Evolutionary conservation across 2,797 vertebrate genomes (phyloP).

Genomic region (Ctenopoma kingsleyae): DNA sequence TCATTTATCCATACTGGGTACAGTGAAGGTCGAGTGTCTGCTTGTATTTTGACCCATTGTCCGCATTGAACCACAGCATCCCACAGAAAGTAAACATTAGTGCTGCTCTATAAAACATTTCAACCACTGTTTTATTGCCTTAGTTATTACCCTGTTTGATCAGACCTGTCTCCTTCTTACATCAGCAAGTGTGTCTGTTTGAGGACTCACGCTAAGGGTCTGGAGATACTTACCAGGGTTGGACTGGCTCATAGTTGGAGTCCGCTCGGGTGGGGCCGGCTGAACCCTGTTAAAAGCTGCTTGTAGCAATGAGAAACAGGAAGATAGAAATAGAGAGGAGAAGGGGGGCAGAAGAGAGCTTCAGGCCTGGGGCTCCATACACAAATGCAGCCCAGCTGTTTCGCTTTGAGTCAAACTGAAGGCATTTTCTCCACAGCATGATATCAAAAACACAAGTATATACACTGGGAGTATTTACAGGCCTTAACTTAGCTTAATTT

Average conservation of each 20-base stretch:
- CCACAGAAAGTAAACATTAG: slow-evolving; percentile 58
- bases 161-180: slow-evolving; percentile 19
- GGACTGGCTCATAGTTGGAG: slow-evolving; percentile 73
- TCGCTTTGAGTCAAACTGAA: slow-evolving; percentile 45
- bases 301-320: slow-evolving; percentile 68
- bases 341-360: slow-evolving; percentile 30
- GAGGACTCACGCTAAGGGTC: slow-evolving; percentile 32
- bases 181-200: slow-evolving; percentile 13
- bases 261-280: slow-evolving; percentile 76
- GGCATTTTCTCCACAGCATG: slow-evolving; percentile 54
- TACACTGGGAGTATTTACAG: slow-evolving; percentile 48
- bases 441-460: slow-evolving; percentile 64
- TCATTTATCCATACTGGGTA: slow-evolving; percentile 4
- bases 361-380: slow-evolving; percentile 55
- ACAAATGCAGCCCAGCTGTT: slow-evolving; percentile 72
- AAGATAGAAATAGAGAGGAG: slow-evolving; percentile 45
- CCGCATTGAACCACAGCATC: slow-evolving; percentile 27
- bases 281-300: slow-evolving; percentile 86
- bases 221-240: slow-evolving; percentile 84
- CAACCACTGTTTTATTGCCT: slow-evolving; percentile 28
- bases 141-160: slow-evolving; percentile 43
- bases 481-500: slow-evolving; percentile 33
- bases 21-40: slow-evolving; percentile 22
- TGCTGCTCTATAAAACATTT: slow-evolving; percentile 58
- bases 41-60: slow-evolving; percentile 16